Evolutionary conservation across 2,888 invertebrate species (phyloP).

Genomic region (Mesochorus sp.): DNA sequence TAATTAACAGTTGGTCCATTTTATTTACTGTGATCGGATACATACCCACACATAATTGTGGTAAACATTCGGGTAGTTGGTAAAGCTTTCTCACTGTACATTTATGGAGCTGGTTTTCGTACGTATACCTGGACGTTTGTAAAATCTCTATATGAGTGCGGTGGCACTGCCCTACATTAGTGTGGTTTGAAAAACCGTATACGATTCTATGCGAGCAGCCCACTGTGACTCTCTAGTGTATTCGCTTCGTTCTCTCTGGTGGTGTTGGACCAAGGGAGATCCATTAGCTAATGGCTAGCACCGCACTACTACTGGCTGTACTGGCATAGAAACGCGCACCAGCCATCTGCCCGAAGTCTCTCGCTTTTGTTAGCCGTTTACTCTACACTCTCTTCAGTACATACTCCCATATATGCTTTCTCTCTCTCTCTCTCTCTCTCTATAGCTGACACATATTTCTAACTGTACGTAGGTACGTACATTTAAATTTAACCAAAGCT

Average conservation of each 20-base stretch:
- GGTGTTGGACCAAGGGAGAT: conserved; percentile 71
- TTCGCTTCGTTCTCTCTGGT: conserved; percentile 62
- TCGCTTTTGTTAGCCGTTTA: conserved; percentile 63
- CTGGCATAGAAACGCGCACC: conserved; percentile 61
- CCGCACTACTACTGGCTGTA: conserved; percentile 44
- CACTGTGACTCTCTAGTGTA: conserved; percentile 41
- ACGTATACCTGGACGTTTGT: conserved; percentile 41
- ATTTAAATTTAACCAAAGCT: too few species aligned
- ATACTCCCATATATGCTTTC: neutral
- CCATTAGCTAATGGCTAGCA: conserved; percentile 80
- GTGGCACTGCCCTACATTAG: conserved; percentile 31
- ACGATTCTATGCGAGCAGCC: conserved; percentile 20
- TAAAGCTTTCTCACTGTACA: conserved; percentile 30
- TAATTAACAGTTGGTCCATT: conserved; percentile 1
- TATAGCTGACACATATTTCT: neutral
- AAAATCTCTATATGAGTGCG: conserved; percentile 5
- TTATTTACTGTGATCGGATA: neutral
- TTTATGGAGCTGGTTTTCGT: neutral
- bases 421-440: neutral
- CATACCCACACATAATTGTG: too few species aligned
- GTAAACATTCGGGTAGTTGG: conserved; percentile 17
- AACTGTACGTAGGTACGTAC: neutral
- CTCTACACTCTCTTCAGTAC: conserved; percentile 51
- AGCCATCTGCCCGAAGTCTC: conserved; percentile 78
- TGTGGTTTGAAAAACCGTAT: conserved; percentile 42